phyloP scores from a whole-genome alignment of 2,113 vertebrate genomes.

The Numida meleagris region DNA sequence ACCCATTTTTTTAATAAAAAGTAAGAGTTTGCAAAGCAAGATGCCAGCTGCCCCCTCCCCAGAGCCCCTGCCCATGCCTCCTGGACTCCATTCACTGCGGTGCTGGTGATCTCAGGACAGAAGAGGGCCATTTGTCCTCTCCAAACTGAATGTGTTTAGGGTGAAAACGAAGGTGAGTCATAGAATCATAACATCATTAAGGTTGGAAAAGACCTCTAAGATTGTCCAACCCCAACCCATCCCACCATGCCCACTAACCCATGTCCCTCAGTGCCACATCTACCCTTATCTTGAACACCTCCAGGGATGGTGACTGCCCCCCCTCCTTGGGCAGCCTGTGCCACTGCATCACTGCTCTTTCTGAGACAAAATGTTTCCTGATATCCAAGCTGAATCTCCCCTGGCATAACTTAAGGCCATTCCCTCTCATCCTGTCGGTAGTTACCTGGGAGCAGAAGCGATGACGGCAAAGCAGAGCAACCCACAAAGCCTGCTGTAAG shows the following conservation, averaged over 20 bases:
- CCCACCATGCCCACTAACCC: no score
- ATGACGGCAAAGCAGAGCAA: not conserved
- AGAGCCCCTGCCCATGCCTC: rapidly evolving
- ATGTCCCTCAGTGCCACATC: no score
- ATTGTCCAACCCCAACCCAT: no score
- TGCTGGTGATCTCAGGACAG: rapidly evolving
- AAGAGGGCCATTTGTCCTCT: not conserved
- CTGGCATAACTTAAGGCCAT: not conserved
- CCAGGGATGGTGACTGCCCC: no score
- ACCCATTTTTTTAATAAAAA: not conserved
- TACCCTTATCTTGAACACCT: no score
- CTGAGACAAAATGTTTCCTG: no score
- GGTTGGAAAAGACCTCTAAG: no score
- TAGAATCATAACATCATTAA: no score
- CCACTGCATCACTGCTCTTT: no score
- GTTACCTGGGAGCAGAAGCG: no score
- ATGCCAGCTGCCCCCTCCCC: rapidly evolving
- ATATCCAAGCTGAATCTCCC: not conserved
- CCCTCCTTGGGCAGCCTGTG: no score
- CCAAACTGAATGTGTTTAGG: not conserved
- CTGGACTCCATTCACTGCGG: not conserved
- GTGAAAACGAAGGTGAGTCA: not conserved
- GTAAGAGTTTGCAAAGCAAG: not conserved
- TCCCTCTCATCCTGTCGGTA: no score
- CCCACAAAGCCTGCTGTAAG: rapidly evolving